phyloP scores from a whole-genome alignment of 2,888 invertebrate genomes.

The Apamea crenata region DNA sequence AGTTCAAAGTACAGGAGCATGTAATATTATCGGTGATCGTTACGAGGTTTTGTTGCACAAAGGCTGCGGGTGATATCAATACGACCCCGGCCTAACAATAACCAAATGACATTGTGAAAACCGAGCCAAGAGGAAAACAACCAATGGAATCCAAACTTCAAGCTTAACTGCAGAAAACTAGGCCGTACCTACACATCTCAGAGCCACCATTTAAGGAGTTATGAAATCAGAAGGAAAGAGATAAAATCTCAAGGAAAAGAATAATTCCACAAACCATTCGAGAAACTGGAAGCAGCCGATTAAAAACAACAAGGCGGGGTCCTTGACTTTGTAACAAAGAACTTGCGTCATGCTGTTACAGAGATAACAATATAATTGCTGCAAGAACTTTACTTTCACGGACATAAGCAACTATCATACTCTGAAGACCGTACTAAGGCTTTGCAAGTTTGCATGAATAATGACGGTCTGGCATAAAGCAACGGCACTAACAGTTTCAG shows the following conservation, averaged over 20 bases:
- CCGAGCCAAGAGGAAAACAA: constrained; percentile 56
- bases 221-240: constrained; percentile 74
- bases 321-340: constrained; percentile 81
- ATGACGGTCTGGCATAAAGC: constrained; percentile 46
- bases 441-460: constrained; percentile 40
- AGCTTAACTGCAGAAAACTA: constrained; percentile 60
- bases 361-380: constrained; percentile 55
- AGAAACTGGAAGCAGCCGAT: constrained; percentile 78
- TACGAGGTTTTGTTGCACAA: constrained; percentile 17
- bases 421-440: neutral
- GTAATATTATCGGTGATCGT: constrained; percentile 14
- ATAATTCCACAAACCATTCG: constrained; percentile 78
- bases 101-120: constrained; percentile 58
- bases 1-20: constrained; percentile 5
- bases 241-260: constrained; percentile 77
- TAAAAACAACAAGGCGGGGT: constrained; percentile 72
- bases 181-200: constrained; percentile 59
- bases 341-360: constrained; percentile 55
- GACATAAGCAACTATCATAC: constrained; percentile 22
- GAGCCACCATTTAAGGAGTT: constrained; percentile 61
- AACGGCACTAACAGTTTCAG: constrained; percentile 68
- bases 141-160: constrained; percentile 56
- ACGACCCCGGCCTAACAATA: constrained; percentile 48
- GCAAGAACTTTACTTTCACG: constrained; percentile 51
- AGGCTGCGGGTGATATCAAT: constrained; percentile 57